These are phyloP conservation scores for Cartodere bifasciata DNA, from an alignment of 2,888 invertebrate genomes.

Conservation along the genomic window DNA sequence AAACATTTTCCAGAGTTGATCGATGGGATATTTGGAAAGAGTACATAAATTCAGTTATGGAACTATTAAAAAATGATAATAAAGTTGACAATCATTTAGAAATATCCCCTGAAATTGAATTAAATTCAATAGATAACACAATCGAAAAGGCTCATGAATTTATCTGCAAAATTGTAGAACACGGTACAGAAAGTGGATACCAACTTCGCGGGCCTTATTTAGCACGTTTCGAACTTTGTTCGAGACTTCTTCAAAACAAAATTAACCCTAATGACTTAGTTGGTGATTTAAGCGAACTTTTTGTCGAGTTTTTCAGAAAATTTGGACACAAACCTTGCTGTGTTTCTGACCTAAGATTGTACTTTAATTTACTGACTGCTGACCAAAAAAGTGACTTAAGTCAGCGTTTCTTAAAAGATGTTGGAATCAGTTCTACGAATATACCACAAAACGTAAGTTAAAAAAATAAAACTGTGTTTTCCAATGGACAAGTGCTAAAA, in stretches of 20 bases:
- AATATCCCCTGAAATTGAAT: slow-evolving; percentile 18
- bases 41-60: slow-evolving; percentile 58
- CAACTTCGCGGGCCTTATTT: slow-evolving; percentile 68
- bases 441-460: slow-evolving; percentile 51
- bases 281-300: slow-evolving; percentile 53
- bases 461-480: no score
- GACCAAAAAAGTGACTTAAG: slow-evolving; percentile 47
- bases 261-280: slow-evolving; percentile 41
- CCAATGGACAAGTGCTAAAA: no score
- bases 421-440: slow-evolving; percentile 49
- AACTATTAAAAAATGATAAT: slow-evolving; percentile 35
- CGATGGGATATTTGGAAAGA: slow-evolving; percentile 62
- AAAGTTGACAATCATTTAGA: slow-evolving; percentile 20
- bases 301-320: slow-evolving; percentile 63
- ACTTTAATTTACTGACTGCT: slow-evolving; percentile 54
- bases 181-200: slow-evolving; percentile 33
- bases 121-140: slow-evolving; percentile 28
- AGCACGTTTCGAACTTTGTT: slow-evolving; percentile 67
- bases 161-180: slow-evolving; percentile 32
- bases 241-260: slow-evolving; percentile 42
- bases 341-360: slow-evolving; percentile 68
- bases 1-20: slow-evolving; percentile 44
- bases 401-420: slow-evolving; percentile 46
- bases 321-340: slow-evolving; percentile 84
- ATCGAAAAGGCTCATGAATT: slow-evolving; percentile 36